Conservation (phyloP, 2,797 vertebrate genomes). For the Rhincodon typus region DNA sequence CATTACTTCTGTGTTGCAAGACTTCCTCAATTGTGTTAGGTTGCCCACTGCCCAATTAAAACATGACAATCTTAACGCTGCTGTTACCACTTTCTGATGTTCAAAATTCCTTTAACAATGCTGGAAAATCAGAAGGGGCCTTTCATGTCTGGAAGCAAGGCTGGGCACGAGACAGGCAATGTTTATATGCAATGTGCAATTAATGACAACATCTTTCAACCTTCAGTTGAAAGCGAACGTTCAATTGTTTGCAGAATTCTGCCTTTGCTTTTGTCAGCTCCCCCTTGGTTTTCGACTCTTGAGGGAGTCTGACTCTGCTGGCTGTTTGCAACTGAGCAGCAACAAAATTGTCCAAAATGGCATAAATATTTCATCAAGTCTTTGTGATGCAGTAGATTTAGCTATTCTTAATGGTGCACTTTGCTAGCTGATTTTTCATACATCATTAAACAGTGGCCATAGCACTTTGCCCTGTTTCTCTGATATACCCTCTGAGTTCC, state of each 20-base stretch:
- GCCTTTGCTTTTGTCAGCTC: constrained; percentile 40
- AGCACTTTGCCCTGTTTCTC: constrained; percentile 53
- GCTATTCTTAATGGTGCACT: constrained; percentile 80
- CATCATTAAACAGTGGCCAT: constrained; percentile 63
- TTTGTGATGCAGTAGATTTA: constrained; percentile 69
- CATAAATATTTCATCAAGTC: constrained; percentile 80
- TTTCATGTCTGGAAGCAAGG: constrained; percentile 29
- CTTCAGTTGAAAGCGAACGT: not conserved
- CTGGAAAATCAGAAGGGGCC: constrained; percentile 26
- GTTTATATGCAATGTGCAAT: not conserved
- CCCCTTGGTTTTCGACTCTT: constrained; percentile 39
- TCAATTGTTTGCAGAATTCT: constrained; percentile 32
- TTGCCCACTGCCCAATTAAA: constrained; percentile 22
- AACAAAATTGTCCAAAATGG: constrained; percentile 61
- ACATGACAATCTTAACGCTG: not conserved
- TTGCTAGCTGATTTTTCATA: constrained; percentile 72
- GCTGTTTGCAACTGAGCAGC: constrained; percentile 54
- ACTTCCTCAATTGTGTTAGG: not conserved
- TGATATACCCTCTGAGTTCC: constrained; percentile 52
- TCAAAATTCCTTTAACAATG: not conserved
- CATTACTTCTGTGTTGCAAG: not conserved
- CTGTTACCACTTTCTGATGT: not conserved
- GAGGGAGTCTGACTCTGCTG: constrained; percentile 42
- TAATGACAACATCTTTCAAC: constrained; percentile 36
- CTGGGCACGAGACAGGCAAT: not conserved